Evolutionary conservation across 1,140 invertebrate species (phyloP).

Genomic region (Apocrypta bakeri): DNA sequence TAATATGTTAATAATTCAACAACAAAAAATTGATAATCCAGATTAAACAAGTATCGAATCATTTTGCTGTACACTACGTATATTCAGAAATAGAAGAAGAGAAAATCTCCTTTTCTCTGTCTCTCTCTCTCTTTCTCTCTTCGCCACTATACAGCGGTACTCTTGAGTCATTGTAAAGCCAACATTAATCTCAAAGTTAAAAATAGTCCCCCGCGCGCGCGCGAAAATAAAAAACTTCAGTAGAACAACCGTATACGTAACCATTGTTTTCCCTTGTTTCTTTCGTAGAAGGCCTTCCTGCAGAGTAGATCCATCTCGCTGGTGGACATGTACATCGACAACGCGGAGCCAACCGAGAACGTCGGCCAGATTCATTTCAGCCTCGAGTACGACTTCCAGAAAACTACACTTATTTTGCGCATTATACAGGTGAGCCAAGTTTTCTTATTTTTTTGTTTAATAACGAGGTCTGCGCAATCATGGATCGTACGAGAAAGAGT

Average conservation of each 20-base stretch:
- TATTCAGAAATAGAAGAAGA: neutral
- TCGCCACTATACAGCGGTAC: too few species aligned
- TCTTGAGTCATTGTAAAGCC: neutral
- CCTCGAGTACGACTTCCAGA: conserved; percentile 96
- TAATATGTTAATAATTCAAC: too few species aligned
- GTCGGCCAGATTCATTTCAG: conserved; percentile 96
- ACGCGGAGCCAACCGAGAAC: conserved; percentile 91
- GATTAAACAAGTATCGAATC: neutral
- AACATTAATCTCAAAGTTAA: conserved; percentile 4
- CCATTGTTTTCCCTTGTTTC: conserved; percentile 34
- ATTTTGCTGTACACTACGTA: neutral
- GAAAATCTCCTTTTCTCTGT: neutral
- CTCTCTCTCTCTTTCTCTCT: too few species aligned
- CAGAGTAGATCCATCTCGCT: conserved; percentile 93
- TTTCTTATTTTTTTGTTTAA: neutral
- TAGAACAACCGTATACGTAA: neutral
- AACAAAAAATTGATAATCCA: too few species aligned
- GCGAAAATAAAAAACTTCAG: neutral
- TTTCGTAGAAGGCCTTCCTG: conserved; percentile 79
- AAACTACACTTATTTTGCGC: conserved; percentile 92
- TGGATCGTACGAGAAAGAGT: neutral
- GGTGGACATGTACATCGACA: conserved; percentile 96
- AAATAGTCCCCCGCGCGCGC: neutral
- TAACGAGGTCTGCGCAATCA: neutral
- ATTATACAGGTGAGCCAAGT: conserved; percentile 86